Evolutionary conservation across 2,888 invertebrate species (phyloP).

Genomic region (Rugalucina vietnamica): DNA sequence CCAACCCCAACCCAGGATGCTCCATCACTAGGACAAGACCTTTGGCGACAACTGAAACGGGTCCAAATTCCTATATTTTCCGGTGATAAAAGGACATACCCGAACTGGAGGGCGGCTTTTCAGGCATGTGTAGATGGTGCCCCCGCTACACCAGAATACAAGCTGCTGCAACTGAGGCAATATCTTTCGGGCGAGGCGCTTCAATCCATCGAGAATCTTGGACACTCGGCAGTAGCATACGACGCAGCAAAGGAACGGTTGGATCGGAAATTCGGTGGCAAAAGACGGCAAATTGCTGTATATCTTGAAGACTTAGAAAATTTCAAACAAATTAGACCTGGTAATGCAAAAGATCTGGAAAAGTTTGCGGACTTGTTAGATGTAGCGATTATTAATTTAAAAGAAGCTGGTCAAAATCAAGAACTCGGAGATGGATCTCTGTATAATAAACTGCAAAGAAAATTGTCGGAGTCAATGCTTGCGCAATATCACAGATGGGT

Average conservation of each 20-base stretch:
- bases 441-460: constrained; percentile 13
- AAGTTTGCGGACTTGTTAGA: constrained; percentile 22
- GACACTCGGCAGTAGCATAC: constrained; percentile 26
- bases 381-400: constrained; percentile 12
- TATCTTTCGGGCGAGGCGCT: constrained; percentile 25
- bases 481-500: constrained; percentile 31
- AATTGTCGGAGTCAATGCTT: constrained; percentile 37
- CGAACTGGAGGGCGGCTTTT: constrained; percentile 20
- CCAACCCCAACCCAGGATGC: not conserved
- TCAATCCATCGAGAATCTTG: constrained; percentile 30
- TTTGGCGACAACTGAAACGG: constrained; percentile 22
- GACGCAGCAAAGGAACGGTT: constrained; percentile 30
- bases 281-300: not conserved
- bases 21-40: not conserved
- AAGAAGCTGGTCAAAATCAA: not conserved
- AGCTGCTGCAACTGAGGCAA: no score
- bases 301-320: constrained; percentile 6
- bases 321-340: not conserved
- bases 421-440: constrained; percentile 3
- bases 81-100: constrained; percentile 14
- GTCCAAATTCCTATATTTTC: constrained; percentile 25
- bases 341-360: constrained; percentile 14
- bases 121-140: constrained; percentile 17
- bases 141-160: constrained; percentile 14
- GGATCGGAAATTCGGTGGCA: constrained; percentile 22